Percentiles rank a stretch among this genome's conserved stretches.
phyloP scores from a whole-genome alignment of 2,888 invertebrate species.

The Corythucha ciliata region DNA sequence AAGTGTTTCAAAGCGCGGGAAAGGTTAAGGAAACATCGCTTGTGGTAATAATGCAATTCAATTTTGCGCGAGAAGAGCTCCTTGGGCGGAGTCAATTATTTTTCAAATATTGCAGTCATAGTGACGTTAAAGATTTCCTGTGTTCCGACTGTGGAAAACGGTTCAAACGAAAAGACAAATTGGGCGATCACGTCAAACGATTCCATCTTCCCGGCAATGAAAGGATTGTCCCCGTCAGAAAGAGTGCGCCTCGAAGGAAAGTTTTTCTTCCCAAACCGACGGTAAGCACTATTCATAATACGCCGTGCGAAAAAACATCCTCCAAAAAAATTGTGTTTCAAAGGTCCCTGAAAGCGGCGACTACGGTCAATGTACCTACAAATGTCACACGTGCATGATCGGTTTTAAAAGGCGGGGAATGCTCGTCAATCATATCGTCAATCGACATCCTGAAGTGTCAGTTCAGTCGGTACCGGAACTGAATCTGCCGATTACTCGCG shows the following conservation, averaged over 20 bases:
- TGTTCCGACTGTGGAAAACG: conserved; percentile 68
- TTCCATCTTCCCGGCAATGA: conserved; percentile 48
- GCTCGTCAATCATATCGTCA: conserved; percentile 76
- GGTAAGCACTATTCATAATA: too few species aligned
- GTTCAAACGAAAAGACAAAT: conserved; percentile 66
- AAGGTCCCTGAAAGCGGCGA: conserved; percentile 43
- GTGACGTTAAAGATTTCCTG: conserved; percentile 56
- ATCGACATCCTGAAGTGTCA: conserved; percentile 57
- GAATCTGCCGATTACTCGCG: conserved; percentile 65
- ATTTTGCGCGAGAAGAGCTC: background rate
- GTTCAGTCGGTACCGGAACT: conserved; percentile 61
- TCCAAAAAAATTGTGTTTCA: conserved; percentile 2
- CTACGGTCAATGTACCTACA: conserved; percentile 64
- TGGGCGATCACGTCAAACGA: conserved; percentile 61
- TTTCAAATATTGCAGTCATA: conserved; percentile 43
- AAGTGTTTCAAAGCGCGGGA: conserved; percentile 61
- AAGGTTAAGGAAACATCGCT: conserved; percentile 61
- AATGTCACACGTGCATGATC: conserved; percentile 63
- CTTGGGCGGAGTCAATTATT: conserved; percentile 14
- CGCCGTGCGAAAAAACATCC: too few species aligned
- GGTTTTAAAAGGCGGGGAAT: conserved; percentile 77
- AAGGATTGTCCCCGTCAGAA: too few species aligned
- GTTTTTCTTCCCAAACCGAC: background rate
- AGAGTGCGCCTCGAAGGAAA: too few species aligned
- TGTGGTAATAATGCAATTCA: conserved; percentile 42